A percentile compares a stretch with the other conserved stretches of the same genome.
phyloP scores from a whole-genome alignment of 1,140 invertebrate species.

The Adelges cooleyi region DNA sequence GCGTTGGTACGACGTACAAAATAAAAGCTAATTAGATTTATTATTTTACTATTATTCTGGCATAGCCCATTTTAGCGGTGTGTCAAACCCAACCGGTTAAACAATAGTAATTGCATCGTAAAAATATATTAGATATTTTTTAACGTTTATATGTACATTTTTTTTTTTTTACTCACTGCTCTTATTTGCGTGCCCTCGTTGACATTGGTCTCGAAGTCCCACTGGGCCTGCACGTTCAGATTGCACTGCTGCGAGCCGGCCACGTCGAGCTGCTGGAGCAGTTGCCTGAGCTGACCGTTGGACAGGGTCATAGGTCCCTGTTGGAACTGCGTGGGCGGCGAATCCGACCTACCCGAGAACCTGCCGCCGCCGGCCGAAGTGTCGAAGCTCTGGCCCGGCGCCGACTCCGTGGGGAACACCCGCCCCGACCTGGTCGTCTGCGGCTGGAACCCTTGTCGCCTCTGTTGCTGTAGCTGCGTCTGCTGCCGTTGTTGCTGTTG shows the following conservation, averaged over 20 bases:
- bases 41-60: too few relatives aligned
- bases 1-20: too few relatives aligned
- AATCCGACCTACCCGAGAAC: not conserved
- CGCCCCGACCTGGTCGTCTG: not conserved
- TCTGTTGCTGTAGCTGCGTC: not conserved
- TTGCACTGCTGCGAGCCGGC: conserved; percentile 64
- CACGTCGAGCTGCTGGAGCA: conserved; percentile 57
- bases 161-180: conserved; percentile 72
- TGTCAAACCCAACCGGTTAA: too few relatives aligned
- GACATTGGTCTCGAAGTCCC: conserved; percentile 78
- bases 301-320: conserved; percentile 5
- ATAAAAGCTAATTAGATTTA: too few relatives aligned
- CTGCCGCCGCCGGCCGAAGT: not conserved
- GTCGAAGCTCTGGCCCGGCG: not conserved
- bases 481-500: not conserved
- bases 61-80: too few relatives aligned
- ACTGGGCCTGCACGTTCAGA: conserved; percentile 68
- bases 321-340: not conserved
- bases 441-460: not conserved
- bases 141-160: too few relatives aligned
- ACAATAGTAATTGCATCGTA: too few relatives aligned
- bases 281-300: conserved; percentile 35
- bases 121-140: too few relatives aligned
- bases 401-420: not conserved
- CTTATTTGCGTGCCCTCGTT: conserved; percentile 66